Evolutionary conservation across 2,113 vertebrate species (phyloP).

Genomic region (Panthera tigris): DNA sequence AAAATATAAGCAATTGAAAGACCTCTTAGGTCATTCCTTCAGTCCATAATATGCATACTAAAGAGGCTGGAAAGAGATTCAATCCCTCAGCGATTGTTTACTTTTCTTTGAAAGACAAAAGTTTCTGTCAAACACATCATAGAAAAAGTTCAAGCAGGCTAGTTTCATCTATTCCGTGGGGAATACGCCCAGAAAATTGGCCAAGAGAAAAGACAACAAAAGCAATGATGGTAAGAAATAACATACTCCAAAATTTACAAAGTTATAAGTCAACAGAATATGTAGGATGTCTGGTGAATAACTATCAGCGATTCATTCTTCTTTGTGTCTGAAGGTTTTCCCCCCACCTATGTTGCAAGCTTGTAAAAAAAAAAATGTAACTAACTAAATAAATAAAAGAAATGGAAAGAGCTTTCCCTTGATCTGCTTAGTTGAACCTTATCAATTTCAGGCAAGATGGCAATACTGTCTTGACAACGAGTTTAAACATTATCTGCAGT

Average conservation of each 20-base stretch:
- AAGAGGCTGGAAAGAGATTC: conserved; percentile 53
- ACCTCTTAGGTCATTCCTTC: conserved; percentile 48
- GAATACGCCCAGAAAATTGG: conserved; percentile 63
- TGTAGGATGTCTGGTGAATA: conserved; percentile 32
- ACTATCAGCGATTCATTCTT: background rate
- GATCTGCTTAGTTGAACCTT: background rate
- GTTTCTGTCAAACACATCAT: conserved; percentile 66
- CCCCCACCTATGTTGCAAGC: background rate
- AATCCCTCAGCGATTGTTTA: conserved; percentile 55
- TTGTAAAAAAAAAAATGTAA: background rate
- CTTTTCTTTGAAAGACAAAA: conserved; percentile 72
- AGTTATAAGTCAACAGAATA: background rate
- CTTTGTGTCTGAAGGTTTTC: background rate
- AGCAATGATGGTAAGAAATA: conserved; percentile 64
- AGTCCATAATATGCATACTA: conserved; percentile 59
- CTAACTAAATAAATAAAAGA: background rate
- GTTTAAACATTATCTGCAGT: background rate
- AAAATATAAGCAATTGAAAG: conserved; percentile 65
- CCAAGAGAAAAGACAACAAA: conserved; percentile 47
- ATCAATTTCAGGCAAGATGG: conserved; percentile 30
- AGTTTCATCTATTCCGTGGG: conserved; percentile 59
- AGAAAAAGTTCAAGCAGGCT: conserved; percentile 60
- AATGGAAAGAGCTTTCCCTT: background rate
- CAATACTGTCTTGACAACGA: conserved; percentile 20
- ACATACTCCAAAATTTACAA: conserved; percentile 50